Base-by-base conservation (phyloP, 2,888 invertebrate species). In the Agrotis clavis region DNA sequence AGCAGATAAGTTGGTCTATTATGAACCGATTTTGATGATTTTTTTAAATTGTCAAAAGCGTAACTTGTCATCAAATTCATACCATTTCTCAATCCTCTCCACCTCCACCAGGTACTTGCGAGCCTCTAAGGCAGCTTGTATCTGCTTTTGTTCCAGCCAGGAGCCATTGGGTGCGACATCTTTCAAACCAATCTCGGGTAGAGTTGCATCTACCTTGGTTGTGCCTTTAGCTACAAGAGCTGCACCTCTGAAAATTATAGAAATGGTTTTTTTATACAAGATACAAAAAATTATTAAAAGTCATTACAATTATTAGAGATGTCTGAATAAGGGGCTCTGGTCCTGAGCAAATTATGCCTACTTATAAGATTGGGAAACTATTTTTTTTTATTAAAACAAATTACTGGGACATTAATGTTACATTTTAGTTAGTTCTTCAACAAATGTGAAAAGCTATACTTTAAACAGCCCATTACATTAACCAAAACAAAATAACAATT, bases 91-190 rank as follows among this genome's bases (percentile, higher is more conserved):
- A 74, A 97, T 97, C 82, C 97, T 95, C 85, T 97, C 96, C 2
- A 96, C 94, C 84, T 94, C 96, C 60, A 97, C 88, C 30, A 97
- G 87, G 53, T 94, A 92, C 86, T 96, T 97, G 48, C 96, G 93
- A 13, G 95, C 95, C 73, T 96, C 96, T 53, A 97, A 87, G 14
- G 96, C 95, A 53, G 96, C 94, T 84, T 97, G 96, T 70, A 97
- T 93, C 85, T 97, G 97, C 90, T 97, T 97, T 76, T 96, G 93
- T 82, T 97, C 97, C 16, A 97, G 88, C 97, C 97, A 97, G 0
- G 97, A 96, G 13, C 96, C 95, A 86, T 94, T 96, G 2, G 97
- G 97, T 19, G 92, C 85, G 6, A 97, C 96, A 81, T 97, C 96
- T 86, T 97, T 97, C 41, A 92, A 86, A 0, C 97, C 97, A 54